Conservation (phyloP, 2,797 vertebrate species). For the Typhlichthys subterraneus region DNA sequence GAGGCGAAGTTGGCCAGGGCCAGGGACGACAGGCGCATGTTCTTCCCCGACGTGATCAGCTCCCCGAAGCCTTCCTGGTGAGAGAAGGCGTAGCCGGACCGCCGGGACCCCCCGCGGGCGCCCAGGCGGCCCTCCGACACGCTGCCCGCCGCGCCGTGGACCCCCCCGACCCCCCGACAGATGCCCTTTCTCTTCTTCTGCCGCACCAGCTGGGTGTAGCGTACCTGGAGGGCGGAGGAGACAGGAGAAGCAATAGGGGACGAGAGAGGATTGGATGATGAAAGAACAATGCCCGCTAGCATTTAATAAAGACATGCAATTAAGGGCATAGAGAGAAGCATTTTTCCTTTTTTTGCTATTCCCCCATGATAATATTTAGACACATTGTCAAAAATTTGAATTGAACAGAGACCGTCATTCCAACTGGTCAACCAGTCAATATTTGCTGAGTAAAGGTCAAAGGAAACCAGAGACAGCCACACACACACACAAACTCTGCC, state of each 20-base stretch:
- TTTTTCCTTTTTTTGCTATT: no score
- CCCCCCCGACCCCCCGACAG: slow-evolving; percentile 51
- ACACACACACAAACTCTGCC: not conserved
- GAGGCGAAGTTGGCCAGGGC: slow-evolving; percentile 83
- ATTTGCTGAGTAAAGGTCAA: slow-evolving; percentile 43
- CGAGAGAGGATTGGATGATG: no score
- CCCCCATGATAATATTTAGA: no score
- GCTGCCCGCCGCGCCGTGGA: slow-evolving; percentile 58
- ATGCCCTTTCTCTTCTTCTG: slow-evolving; percentile 85
- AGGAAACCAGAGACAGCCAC: not conserved
- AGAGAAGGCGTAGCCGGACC: slow-evolving; percentile 92
- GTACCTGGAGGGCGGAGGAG: slow-evolving; percentile 78
- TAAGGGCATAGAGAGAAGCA: no score
- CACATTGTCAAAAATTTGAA: no score
- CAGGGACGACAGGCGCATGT: slow-evolving; percentile 91
- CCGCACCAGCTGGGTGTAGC: slow-evolving; percentile 87
- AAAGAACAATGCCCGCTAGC: no score
- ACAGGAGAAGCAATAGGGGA: not conserved
- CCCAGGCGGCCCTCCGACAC: slow-evolving; percentile 81
- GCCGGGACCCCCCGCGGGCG: slow-evolving; percentile 72
- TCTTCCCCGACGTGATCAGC: slow-evolving; percentile 93
- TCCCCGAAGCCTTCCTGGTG: slow-evolving; percentile 96
- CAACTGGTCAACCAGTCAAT: slow-evolving; percentile 46
- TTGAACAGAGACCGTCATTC: not conserved
- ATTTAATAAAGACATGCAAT: no score